A percentile compares a stretch with the other conserved stretches of the same genome.
phyloP scores from a whole-genome alignment of 2,113 vertebrate species.

The Hydrochoerus hydrochaeris region DNA sequence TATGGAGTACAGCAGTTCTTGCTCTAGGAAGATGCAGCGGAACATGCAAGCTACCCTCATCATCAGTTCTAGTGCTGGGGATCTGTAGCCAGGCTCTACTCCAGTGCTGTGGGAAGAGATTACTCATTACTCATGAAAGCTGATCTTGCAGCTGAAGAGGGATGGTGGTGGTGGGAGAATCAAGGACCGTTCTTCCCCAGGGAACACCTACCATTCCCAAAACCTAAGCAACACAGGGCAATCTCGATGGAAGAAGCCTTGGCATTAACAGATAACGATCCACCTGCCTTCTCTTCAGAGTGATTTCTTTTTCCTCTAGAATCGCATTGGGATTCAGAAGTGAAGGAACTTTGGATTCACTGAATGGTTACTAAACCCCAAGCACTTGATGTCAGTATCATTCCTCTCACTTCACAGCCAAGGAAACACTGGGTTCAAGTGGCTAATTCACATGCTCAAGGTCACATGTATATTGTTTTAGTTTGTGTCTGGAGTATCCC shows the following conservation, averaged over 20 bases:
- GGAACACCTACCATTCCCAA: background rate
- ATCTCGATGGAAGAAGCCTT: background rate
- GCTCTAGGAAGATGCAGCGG: background rate
- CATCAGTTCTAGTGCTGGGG: background rate
- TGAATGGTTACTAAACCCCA: background rate
- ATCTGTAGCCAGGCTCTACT: background rate
- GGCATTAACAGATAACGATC: no score
- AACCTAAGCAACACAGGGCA: rapidly evolving
- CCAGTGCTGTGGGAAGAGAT: background rate
- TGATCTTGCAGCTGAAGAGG: background rate
- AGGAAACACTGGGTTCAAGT: background rate
- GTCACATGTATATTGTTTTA: background rate
- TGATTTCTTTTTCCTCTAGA: background rate
- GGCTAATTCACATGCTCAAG: background rate
- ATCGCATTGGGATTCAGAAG: background rate
- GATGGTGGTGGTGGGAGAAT: background rate
- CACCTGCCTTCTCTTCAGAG: background rate
- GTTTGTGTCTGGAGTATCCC: background rate
- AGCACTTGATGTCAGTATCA: background rate
- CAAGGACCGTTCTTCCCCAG: background rate
- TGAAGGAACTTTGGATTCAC: background rate
- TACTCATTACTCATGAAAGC: no score
- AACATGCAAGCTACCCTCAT: rapidly evolving
- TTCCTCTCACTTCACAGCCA: background rate
- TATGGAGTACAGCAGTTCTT: rapidly evolving